Evolutionary conservation across 2,113 vertebrate species (phyloP).

Genomic region (Xiphophorus couchianus): DNA sequence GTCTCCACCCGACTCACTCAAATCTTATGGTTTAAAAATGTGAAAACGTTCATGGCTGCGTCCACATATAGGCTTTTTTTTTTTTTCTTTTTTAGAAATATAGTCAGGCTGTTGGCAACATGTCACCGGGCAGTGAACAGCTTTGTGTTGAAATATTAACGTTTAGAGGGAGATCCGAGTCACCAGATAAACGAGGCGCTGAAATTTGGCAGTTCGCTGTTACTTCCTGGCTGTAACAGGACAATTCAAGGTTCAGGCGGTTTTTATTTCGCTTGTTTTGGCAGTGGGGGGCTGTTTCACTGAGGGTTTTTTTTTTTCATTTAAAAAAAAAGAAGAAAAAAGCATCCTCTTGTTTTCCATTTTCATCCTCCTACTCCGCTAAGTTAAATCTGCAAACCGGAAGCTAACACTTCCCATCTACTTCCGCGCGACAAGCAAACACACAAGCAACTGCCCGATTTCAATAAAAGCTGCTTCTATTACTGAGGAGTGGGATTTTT

Average conservation of each 20-base stretch:
- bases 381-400: constrained; percentile 36
- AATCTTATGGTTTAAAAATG: not conserved
- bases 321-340: not conserved
- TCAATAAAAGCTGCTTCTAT: constrained; percentile 15
- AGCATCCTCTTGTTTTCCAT: not conserved
- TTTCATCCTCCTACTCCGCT: not conserved
- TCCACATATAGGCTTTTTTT: constrained; percentile 11
- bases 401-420: not conserved
- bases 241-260: not conserved
- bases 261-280: constrained; percentile 17
- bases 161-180: not conserved
- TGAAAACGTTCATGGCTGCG: not conserved
- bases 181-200: not conserved
- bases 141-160: constrained; percentile 20
- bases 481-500: not conserved
- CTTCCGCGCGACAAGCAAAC: constrained; percentile 14
- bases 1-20: not conserved
- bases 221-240: not conserved
- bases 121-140: constrained; percentile 72
- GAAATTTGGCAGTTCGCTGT: constrained; percentile 45
- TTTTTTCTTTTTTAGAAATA: constrained; percentile 4
- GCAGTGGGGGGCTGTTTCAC: constrained; percentile 74
- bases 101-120: constrained; percentile 12
- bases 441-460: constrained; percentile 8
- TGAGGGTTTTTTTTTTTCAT: constrained; percentile 1